These are phyloP conservation scores for Sinonovacula constricta DNA, from an alignment of 1,140 invertebrate genomes.

Conservation along the genomic window DNA sequence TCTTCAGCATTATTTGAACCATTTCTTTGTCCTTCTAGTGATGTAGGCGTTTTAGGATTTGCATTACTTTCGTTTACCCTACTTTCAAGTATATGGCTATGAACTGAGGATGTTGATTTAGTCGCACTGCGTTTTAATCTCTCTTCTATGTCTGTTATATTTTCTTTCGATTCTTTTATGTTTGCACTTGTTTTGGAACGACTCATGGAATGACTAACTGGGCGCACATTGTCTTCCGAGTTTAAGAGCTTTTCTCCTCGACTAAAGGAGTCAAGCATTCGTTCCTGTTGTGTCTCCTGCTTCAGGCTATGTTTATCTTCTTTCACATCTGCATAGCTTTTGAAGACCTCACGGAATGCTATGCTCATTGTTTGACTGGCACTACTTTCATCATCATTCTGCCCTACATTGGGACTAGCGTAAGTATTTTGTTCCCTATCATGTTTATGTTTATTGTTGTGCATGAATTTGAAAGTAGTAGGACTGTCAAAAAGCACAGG, in stretches of 20 bases:
- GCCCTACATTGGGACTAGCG: no score
- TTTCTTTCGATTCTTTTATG: background rate
- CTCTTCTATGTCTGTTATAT: background rate
- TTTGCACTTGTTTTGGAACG: slow-evolving; percentile 34
- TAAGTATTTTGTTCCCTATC: no score
- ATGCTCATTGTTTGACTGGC: slow-evolving; percentile 23
- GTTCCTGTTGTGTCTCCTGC: background rate
- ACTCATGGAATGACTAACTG: no score
- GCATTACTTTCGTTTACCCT: background rate
- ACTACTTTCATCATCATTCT: background rate
- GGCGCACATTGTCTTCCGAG: slow-evolving; percentile 29
- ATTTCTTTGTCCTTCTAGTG: background rate
- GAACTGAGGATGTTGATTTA: background rate
- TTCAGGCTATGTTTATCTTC: background rate
- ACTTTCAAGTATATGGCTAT: background rate
- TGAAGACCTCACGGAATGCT: slow-evolving; percentile 42
- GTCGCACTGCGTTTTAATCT: background rate
- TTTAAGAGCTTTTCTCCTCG: slow-evolving; percentile 26
- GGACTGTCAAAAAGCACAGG: no score
- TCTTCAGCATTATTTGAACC: background rate
- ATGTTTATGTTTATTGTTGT: no score
- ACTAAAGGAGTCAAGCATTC: slow-evolving; percentile 26
- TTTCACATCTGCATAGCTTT: slow-evolving; percentile 10
- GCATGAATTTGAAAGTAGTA: no score
- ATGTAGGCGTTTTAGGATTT: background rate